phyloP scores from a whole-genome alignment of 2,888 invertebrate species.

The Yponomeuta plumbellus region DNA sequence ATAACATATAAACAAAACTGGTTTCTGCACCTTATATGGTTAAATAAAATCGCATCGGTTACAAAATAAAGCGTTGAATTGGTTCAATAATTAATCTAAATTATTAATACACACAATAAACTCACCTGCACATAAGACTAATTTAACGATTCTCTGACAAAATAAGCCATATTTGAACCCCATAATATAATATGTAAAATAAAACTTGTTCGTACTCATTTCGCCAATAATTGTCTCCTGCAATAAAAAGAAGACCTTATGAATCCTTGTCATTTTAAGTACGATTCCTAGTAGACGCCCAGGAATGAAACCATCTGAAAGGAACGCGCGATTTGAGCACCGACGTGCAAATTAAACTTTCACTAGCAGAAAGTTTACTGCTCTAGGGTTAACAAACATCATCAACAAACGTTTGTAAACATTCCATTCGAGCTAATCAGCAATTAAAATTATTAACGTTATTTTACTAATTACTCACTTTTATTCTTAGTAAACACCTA shows the following conservation, averaged over 20 bases:
- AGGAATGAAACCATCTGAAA: conserved; percentile 1
- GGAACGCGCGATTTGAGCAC: conserved; percentile 1
- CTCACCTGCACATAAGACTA: too few relatives aligned
- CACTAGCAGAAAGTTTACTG: conserved; percentile 12
- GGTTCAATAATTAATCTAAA: too few relatives aligned
- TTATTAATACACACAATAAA: too few relatives aligned
- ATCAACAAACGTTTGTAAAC: background rate
- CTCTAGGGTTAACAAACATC: conserved; percentile 1
- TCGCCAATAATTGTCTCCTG: background rate
- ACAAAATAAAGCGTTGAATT: too few relatives aligned
- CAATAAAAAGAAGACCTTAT: background rate
- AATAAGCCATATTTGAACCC: too few relatives aligned
- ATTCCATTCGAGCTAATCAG: background rate
- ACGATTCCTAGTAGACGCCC: background rate
- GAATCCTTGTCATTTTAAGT: background rate
- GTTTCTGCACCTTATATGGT: too few relatives aligned
- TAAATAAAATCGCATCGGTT: too few relatives aligned
- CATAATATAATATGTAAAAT: too few relatives aligned
- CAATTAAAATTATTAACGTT: background rate
- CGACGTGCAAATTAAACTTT: conserved; percentile 8
- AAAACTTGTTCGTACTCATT: too few relatives aligned
- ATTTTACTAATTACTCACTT: background rate
- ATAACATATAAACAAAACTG: too few relatives aligned
- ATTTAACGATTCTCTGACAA: too few relatives aligned
- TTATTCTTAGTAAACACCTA: too few relatives aligned